phyloP scores from a whole-genome alignment of 2,888 invertebrate species.

The Pasiphila rectangulata region DNA sequence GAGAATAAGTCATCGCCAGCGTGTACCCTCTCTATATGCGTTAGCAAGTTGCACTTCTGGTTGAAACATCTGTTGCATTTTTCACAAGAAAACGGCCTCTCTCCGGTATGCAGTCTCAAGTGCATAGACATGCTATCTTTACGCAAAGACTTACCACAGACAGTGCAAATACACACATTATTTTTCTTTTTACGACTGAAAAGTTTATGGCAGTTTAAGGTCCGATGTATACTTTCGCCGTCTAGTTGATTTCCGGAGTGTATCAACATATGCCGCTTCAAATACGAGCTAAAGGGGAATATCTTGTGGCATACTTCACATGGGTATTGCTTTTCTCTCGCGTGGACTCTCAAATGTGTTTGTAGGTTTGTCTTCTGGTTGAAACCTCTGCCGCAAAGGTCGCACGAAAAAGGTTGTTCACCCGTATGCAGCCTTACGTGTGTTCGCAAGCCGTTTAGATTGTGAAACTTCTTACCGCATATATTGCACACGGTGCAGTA shows the following conservation, averaged over 20 bases:
- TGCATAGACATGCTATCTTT: constrained; percentile 2
- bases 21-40: constrained; percentile 14
- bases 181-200: background rate
- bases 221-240: constrained; percentile 3
- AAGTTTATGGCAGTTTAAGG: constrained; percentile 12
- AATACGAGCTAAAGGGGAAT: constrained; percentile 8
- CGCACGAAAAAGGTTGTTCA: constrained; percentile 12
- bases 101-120: constrained; percentile 9
- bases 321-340: constrained; percentile 8
- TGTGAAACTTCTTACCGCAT: constrained; percentile 12
- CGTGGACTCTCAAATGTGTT: constrained; percentile 15
- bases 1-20: constrained; percentile 2
- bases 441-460: background rate
- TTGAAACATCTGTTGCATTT: constrained; percentile 5
- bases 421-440: constrained; percentile 16
- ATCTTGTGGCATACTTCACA: constrained; percentile 9
- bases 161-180: background rate
- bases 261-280: constrained; percentile 12
- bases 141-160: constrained; percentile 7
- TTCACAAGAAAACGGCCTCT: constrained; percentile 6
- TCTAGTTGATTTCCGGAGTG: constrained; percentile 2
- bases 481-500: constrained; percentile 14
- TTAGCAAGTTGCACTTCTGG: constrained; percentile 15
- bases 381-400: constrained; percentile 13
- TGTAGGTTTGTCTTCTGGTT: constrained; percentile 14